Conservation (phyloP, 1,140 invertebrate genomes). For the Lordiphosa mommai region DNA sequence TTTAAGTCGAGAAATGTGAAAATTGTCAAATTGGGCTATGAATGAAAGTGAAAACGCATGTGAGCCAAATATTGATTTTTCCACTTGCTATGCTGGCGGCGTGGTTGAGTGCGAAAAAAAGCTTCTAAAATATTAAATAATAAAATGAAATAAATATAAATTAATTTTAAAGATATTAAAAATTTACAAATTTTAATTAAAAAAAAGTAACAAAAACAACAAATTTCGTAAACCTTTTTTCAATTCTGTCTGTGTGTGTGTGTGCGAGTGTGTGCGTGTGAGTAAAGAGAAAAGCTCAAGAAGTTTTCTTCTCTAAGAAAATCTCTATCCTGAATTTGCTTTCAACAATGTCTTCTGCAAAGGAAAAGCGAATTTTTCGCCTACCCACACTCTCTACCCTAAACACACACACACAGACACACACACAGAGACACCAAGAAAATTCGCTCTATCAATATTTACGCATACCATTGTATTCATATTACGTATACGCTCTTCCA, state of each 20-base stretch:
- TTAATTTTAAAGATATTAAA: not conserved
- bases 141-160: not conserved
- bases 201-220: slow-evolving; percentile 4
- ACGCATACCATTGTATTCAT: slow-evolving; percentile 68
- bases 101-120: slow-evolving; percentile 24
- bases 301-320: slow-evolving; percentile 58
- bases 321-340: slow-evolving; percentile 75
- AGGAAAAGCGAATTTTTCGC: slow-evolving; percentile 49
- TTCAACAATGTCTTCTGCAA: slow-evolving; percentile 55
- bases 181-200: slow-evolving; percentile 17
- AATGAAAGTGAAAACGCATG: slow-evolving; percentile 72
- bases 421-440: slow-evolving; percentile 20
- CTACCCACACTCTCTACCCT: not conserved
- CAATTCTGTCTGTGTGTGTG: slow-evolving; percentile 15
- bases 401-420: slow-evolving; percentile 5
- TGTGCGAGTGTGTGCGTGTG: slow-evolving; percentile 16
- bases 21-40: slow-evolving; percentile 19
- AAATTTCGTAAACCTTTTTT: slow-evolving; percentile 6
- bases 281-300: slow-evolving; percentile 45
- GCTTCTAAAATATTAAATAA: not conserved
- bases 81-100: slow-evolving; percentile 39
- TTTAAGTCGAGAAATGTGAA: slow-evolving; percentile 12
- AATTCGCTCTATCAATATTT: slow-evolving; percentile 70
- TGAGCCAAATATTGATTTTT: slow-evolving; percentile 68
- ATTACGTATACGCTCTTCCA: slow-evolving; percentile 64